Evolutionary conservation across 92 coral and sea anemone species (phyloP).

Genomic region (Porites evermanni): DNA sequence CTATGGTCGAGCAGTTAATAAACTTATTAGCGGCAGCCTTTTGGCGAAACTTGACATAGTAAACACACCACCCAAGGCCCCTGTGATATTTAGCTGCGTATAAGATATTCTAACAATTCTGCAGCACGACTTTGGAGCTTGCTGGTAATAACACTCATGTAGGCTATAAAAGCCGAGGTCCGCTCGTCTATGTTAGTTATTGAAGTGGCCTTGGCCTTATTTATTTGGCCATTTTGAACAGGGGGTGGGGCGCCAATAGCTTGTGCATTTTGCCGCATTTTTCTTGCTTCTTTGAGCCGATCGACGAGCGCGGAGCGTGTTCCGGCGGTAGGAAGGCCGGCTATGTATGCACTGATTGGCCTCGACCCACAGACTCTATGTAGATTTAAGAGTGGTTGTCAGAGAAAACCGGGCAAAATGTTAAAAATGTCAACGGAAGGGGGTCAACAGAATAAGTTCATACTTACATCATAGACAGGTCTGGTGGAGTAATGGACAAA

Average conservation of each 20-base stretch:
- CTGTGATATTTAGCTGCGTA: conserved; percentile 56
- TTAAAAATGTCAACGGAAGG: too few species aligned
- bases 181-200: conserved; percentile 47
- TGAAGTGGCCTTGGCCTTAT: conserved; percentile 36
- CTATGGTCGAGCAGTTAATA: conserved; percentile 1
- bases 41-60: conserved; percentile 45
- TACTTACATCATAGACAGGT: too few species aligned
- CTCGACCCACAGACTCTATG: too few species aligned
- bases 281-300: neutral
- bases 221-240: conserved; percentile 17
- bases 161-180: conserved; percentile 19
- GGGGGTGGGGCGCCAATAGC: neutral
- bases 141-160: too few species aligned
- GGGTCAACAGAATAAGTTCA: too few species aligned
- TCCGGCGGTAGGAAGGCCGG: conserved; percentile 14
- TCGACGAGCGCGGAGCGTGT: neutral
- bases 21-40: conserved; percentile 50
- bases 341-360: too few species aligned
- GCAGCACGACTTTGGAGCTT: too few species aligned
- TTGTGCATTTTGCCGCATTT: conserved; percentile 2
- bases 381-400: too few species aligned
- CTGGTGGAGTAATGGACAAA: too few species aligned
- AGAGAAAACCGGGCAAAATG: too few species aligned
- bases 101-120: conserved; percentile 29
- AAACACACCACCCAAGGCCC: conserved; percentile 19